Conservation (phyloP, 1,140 invertebrate species). For the Acromyrmex charruanus region DNA sequence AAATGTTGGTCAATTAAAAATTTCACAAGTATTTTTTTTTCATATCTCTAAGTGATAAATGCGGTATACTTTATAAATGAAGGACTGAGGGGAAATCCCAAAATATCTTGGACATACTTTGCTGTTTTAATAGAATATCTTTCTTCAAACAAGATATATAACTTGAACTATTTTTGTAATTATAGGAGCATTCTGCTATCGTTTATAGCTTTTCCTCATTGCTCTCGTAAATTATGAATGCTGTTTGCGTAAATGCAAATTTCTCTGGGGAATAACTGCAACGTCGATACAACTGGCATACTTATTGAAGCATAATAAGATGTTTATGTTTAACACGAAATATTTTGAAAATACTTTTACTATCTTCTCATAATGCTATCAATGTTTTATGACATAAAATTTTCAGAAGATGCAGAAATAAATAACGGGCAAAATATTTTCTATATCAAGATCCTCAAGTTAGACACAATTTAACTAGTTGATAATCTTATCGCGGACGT, state of each 20-base stretch:
- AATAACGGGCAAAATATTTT: slow-evolving; percentile 37
- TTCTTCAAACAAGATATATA: not conserved
- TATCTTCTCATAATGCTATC: not conserved
- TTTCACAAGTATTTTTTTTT: not conserved
- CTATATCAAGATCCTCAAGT: not conserved
- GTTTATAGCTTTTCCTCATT: slow-evolving; percentile 12
- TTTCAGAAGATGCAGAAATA: not conserved
- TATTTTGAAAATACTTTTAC: not conserved
- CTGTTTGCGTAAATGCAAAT: slow-evolving; percentile 37
- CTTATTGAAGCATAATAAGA: not conserved
- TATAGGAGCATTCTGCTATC: not conserved
- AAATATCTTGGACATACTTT: not conserved
- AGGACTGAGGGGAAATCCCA: slow-evolving; percentile 36
- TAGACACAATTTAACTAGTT: not conserved
- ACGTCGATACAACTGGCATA: not conserved
- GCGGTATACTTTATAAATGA: not conserved
- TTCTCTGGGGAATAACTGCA: slow-evolving; percentile 17
- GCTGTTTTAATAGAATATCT: not conserved
- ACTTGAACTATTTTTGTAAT: not conserved
- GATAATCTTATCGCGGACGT: slow-evolving; percentile 38
- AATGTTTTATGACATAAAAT: slow-evolving; percentile 20
- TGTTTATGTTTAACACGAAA: not conserved
- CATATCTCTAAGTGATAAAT: not conserved
- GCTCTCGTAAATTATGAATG: not conserved
- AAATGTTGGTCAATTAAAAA: not conserved